Base-by-base conservation (phyloP, 2,113 vertebrate genomes). In the Dendropsophus ebraccatus region DNA sequence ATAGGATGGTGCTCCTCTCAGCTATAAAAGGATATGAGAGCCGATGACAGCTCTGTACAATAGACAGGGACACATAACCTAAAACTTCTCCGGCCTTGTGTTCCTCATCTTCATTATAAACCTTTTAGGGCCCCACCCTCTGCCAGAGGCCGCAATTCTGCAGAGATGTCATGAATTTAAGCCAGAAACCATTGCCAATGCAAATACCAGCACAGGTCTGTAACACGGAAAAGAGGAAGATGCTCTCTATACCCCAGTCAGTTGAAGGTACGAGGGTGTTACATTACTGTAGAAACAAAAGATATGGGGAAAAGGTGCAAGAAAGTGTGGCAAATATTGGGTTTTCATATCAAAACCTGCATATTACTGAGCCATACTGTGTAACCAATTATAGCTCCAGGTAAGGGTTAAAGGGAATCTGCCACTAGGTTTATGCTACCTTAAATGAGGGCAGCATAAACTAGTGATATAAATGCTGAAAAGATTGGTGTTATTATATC, bases 11-110 rank as follows among this genome's bases (percentile, higher is more conserved):
- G 77, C 85, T 87, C 52, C 5, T 7, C 77, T 81, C 77, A 81
- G 85, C 85, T 81, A 87, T 81, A 87, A 87, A 87, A 73, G 85
- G 77, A 28, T 72, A 81, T 87, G 85, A 50, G 77, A 81, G 85
- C 69, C 13, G 78, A 62, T 87, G 85, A 87, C 78, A 81, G 85
- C 35, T 35, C 67, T n/a, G 65, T 87, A 87, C 85, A 87, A 87
- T 81, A 81, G 77, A 81, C 85, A 81, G 85, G 84, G 85, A 81
- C 54, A 62, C 67, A 56, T 62, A 86, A 81, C 62, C 52, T 54
- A 19, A 21, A 81, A 50, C 12, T 56, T 45, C 79, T 41, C 84
- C 60, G 60, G 67, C 21, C 49, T 70, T 2, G 23, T 23, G 70
- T 80, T 58, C 65, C 65, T 45, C 19, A 17, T 67, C 45, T 58